A percentile compares a stretch with the other conserved stretches of the same genome.
phyloP scores from a whole-genome alignment of 2,888 invertebrate species.

The Sinhomidia bicolor region DNA sequence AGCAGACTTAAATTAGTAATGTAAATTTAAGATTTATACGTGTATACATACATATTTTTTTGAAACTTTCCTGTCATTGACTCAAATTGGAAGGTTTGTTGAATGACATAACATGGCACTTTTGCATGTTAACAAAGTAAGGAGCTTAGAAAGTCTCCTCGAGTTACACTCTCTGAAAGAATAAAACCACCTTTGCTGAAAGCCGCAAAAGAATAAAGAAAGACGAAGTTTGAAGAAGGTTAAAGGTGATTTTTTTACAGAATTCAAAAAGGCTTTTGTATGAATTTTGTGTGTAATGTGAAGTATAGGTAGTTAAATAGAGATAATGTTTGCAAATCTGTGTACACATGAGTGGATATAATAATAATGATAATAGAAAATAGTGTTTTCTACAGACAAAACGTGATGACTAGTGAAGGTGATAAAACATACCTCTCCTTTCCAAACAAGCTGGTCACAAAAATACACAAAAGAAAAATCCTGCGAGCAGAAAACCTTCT shows the following conservation, averaged over 20 bases:
- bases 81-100: slow-evolving; percentile 1
- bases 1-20: neutral
- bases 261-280: too few relatives aligned
- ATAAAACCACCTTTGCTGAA: neutral
- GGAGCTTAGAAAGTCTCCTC: neutral
- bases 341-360: neutral
- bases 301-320: too few relatives aligned
- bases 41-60: neutral
- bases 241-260: neutral
- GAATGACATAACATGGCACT: slow-evolving; percentile 1
- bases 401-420: neutral
- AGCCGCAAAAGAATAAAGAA: too few relatives aligned
- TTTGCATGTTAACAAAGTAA: neutral
- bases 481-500: neutral
- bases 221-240: neutral
- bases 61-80: slow-evolving; percentile 32
- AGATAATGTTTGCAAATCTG: neutral
- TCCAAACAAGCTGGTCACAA: slow-evolving; percentile 15
- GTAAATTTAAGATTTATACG: neutral
- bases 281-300: neutral
- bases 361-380: neutral
- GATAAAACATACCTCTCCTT: slow-evolving; percentile 9
- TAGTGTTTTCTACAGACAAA: neutral
- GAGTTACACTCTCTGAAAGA: neutral
- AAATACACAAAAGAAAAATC: neutral